Evolutionary conservation across 1,140 invertebrate genomes (phyloP), one percentile per base, ranked within the genome.

Genomic region (Drosophila albomicans): DNA sequence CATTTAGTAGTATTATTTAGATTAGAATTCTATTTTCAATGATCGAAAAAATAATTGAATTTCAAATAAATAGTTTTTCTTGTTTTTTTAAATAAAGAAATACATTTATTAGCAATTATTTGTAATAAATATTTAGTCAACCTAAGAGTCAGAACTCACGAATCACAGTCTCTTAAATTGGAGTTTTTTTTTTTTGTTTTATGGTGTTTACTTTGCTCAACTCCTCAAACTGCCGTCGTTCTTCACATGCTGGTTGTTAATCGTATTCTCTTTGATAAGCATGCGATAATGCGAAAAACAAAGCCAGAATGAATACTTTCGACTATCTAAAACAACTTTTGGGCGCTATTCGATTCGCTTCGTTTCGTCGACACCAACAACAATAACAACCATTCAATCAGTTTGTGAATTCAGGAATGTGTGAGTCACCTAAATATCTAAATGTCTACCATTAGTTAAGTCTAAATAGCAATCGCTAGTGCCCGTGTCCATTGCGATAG

Each of bases 401-500:
- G 15, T 54, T 45, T 41, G 20, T 41, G 57, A 74, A 56, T 68
- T 30, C 28, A 20, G 49, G 57, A 74, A 74, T 74, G 64, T 75
- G 49, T 75, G 66, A 75, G 66, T 75, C 66, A 75, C 41, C 28
- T 54, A 59, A 56, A 41, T 67, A 74, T 54, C 65, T 59, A 51
- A 69, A 54, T 28, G 65, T 11, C 66, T 70, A 57, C 25, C 3
- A 16, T 13, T 66, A 57, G 8, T 45, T 65, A 80, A 59, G 49
- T 59, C 38, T 80, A 70, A 75, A 25, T 35, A 6, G 13, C 5
- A 41, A 28, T 5, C 35, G 4, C 25, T 66, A 56, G 25, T 16
- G 43, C 8, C 13, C 30, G 54, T 81, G 58, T n/a, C 78, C 75
- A 70, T 89, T 89, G 63, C 85, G 71, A 30, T 79, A 62, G 51